Base-by-base conservation (phyloP, 2,888 invertebrate species). In the Pterostichus madidus region DNA sequence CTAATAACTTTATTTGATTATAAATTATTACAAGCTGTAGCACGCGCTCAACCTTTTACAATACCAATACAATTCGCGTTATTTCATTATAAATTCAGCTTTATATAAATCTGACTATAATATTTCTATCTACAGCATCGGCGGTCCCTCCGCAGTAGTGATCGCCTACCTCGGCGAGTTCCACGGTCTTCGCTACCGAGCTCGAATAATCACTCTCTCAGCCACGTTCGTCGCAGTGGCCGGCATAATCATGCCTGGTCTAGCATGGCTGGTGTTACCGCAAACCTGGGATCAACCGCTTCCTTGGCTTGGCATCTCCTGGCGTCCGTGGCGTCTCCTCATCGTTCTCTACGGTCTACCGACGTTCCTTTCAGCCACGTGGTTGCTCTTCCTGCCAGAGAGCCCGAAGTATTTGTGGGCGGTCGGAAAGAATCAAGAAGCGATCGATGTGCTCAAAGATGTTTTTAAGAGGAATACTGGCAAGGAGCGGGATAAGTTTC, bases 81-180 rank as follows among this genome's bases (percentile, higher is more conserved):
- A n/a, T n/a, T n/a, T n/a, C n/a, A n/a, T n/a, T n/a, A n/a, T n/a
- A n/a, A n/a, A n/a, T n/a, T n/a, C n/a, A n/a, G n/a, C n/a, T n/a
- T n/a, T n/a, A n/a, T n/a, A n/a, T n/a, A n/a, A n/a, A 39, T 39
- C 5, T 6, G 5, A 7, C 5, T 8, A 39, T 7, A 3, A 7
- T 39, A 0, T 39, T 5, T 39, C 8, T 39, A 2, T 0, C 8
- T 5, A 8, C 39, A 90, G 90, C 56, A 87, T 90, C 83, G 89
- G 89, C 15, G 92, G 91, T 11, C 89, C 91, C 7, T 91, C 92
- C 6, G 91, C 91, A 0, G 90, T 91, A 7, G 88, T 91, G 2
- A 92, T 91, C 84, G 91, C 91, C 1, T 92, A 91, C 85, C 87
- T 91, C 13, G 91, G 92, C 7, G 92, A 92, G 86, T 92, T 92